A percentile compares a stretch with the other conserved stretches of the same genome.
Conservation (phyloP, 2,888 invertebrate genomes). For the Heteromyza rotundicornis region DNA sequence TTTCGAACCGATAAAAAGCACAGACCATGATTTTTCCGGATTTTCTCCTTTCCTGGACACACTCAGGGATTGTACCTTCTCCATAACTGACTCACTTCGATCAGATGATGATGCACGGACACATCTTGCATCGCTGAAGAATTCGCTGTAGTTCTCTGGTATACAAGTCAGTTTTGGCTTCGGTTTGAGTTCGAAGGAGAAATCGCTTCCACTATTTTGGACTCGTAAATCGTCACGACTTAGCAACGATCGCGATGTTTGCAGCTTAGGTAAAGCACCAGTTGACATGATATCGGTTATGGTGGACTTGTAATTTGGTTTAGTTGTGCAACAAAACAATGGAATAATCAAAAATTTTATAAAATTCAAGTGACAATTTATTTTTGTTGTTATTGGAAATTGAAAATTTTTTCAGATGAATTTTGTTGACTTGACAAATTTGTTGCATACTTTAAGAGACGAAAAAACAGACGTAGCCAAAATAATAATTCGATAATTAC, state of each 20-base stretch:
- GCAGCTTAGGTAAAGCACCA: conserved; percentile 28
- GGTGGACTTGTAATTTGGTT: too few relatives aligned
- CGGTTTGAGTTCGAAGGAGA: conserved; percentile 33
- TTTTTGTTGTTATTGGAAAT: too few relatives aligned
- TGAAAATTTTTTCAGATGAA: too few relatives aligned
- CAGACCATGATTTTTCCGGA: conserved; percentile 36
- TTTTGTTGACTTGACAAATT: too few relatives aligned
- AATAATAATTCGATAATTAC: too few relatives aligned
- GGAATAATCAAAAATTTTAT: too few relatives aligned
- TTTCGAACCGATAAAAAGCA: conserved; percentile 32
- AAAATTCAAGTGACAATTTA: too few relatives aligned
- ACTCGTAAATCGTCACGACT: conserved; percentile 11
- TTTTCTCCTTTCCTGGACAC: conserved; percentile 23
- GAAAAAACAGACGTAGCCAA: too few relatives aligned
- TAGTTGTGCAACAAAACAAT: too few relatives aligned
- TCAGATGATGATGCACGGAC: too few relatives aligned
- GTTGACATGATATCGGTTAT: conserved; percentile 26
- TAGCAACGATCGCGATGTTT: conserved; percentile 28
- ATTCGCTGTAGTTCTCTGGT: conserved; percentile 30
- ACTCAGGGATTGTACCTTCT: conserved; percentile 29
- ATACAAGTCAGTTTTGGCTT: conserved; percentile 37
- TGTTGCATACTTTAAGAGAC: too few relatives aligned
- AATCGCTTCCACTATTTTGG: conserved; percentile 24
- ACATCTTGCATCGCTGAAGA: conserved; percentile 32
- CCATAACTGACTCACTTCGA: background rate